A percentile compares a stretch with the other conserved stretches of the same genome.
Conservation (phyloP, 2,113 vertebrate genomes). For the Sander vitreus region DNA sequence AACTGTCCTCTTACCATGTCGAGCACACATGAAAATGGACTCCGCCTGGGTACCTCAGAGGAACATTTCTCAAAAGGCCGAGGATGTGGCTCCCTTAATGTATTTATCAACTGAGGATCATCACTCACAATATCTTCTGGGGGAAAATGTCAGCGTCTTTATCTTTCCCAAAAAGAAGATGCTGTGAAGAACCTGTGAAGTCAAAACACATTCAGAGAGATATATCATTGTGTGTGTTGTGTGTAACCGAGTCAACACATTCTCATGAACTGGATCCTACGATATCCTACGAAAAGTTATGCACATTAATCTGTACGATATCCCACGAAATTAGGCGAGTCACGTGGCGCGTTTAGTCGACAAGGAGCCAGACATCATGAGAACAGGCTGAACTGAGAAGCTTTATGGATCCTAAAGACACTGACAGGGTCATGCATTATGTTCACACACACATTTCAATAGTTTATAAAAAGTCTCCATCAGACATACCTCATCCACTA, state of each 20-base stretch:
- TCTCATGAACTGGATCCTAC: no score
- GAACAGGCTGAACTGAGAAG: no score
- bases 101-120: rapidly evolving
- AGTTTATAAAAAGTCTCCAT: not conserved
- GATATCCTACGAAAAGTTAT: no score
- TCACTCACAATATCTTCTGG: rapidly evolving
- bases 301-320: no score
- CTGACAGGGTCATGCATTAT: not conserved
- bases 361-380: no score
- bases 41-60: constrained; percentile 19
- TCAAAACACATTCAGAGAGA: not conserved
- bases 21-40: constrained; percentile 47
- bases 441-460: not conserved
- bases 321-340: no score
- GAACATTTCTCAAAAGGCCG: not conserved
- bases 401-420: no score
- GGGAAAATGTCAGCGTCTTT: rapidly evolving
- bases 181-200: constrained; percentile 44
- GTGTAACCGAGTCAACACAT: no score
- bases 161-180: constrained; percentile 49
- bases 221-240: no score
- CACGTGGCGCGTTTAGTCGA: no score
- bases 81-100: rapidly evolving
- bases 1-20: constrained; percentile 52
- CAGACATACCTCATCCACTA: constrained; percentile 56